These are phyloP conservation scores for Drosophila longiperda DNA, from an alignment of 2,888 invertebrate species.

Conservation along the genomic window DNA sequence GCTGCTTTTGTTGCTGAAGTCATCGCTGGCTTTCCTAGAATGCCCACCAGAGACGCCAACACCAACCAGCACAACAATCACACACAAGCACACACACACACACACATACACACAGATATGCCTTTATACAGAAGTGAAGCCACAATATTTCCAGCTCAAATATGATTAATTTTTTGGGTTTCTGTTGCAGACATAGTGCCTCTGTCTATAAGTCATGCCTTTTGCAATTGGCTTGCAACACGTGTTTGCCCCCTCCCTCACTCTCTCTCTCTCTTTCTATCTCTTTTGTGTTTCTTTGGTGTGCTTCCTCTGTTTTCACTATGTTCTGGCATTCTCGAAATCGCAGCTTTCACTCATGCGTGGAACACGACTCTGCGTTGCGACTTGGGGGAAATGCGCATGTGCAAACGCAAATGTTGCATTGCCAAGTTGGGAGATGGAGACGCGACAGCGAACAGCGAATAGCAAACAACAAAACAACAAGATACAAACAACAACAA, in stretches of 20 bases:
- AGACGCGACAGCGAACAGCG: constrained; percentile 33
- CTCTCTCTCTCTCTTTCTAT: neutral
- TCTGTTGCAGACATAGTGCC: constrained; percentile 47
- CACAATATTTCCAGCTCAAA: constrained; percentile 65
- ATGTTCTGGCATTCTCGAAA: constrained; percentile 54
- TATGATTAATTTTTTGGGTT: constrained; percentile 73
- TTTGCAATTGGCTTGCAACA: constrained; percentile 74
- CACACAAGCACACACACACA: neutral
- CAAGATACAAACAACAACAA: constrained; percentile 28
- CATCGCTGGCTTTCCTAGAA: constrained; percentile 52
- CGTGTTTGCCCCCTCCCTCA: constrained; percentile 57
- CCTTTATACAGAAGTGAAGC: constrained; percentile 26
- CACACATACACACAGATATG: neutral
- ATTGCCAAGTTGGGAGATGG: constrained; percentile 65
- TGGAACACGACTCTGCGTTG: constrained; percentile 38
- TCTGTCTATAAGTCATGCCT: constrained; percentile 55
- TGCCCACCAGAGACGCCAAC: constrained; percentile 56
- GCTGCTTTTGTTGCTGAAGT: constrained; percentile 33
- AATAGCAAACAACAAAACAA: constrained; percentile 41
- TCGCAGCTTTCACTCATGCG: constrained; percentile 80
- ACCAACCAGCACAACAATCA: constrained; percentile 12
- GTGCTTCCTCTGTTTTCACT: constrained; percentile 14
- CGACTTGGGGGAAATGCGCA: constrained; percentile 60
- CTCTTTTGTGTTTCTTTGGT: neutral
- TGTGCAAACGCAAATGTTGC: constrained; percentile 79